Percentiles rank a stretch among this genome's conserved stretches.
These are phyloP conservation scores for Oceanodroma tethys DNA, from an alignment of 2,113 vertebrate genomes.

Conservation along the genomic window DNA sequence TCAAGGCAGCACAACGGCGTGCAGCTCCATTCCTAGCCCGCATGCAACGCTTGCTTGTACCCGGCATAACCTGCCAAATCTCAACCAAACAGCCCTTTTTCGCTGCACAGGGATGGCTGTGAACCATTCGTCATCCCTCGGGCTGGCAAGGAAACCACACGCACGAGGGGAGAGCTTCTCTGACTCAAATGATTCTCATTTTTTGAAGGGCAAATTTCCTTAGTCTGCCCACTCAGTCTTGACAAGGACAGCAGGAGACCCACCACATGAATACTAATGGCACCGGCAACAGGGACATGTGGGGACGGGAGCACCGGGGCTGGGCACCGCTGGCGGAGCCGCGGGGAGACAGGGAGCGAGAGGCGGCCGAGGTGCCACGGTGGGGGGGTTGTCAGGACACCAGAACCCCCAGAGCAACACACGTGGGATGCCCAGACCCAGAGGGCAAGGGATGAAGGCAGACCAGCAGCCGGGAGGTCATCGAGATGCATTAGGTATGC, in stretches of 20 bases:
- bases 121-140: conserved; percentile 24
- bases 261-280: conserved; percentile 56
- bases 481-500: no score
- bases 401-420: background rate
- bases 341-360: rapidly evolving
- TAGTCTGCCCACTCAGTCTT: conserved; percentile 56
- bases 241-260: conserved; percentile 59
- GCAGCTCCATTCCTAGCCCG: rapidly evolving
- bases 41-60: background rate
- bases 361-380: rapidly evolving
- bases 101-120: background rate
- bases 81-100: background rate
- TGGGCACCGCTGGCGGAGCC: background rate
- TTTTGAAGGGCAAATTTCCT: conserved; percentile 70
- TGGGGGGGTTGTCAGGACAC: background rate
- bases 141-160: conserved; percentile 55
- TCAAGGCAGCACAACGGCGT: rapidly evolving
- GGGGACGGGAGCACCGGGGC: background rate
- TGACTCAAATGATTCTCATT: conserved; percentile 52
- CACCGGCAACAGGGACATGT: background rate
- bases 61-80: background rate
- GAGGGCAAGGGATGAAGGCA: background rate
- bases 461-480: background rate
- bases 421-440: background rate
- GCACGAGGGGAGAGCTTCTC: conserved; percentile 26